phyloP scores from a whole-genome alignment of 1,140 invertebrate species.

The Drosophila pruinosa region DNA sequence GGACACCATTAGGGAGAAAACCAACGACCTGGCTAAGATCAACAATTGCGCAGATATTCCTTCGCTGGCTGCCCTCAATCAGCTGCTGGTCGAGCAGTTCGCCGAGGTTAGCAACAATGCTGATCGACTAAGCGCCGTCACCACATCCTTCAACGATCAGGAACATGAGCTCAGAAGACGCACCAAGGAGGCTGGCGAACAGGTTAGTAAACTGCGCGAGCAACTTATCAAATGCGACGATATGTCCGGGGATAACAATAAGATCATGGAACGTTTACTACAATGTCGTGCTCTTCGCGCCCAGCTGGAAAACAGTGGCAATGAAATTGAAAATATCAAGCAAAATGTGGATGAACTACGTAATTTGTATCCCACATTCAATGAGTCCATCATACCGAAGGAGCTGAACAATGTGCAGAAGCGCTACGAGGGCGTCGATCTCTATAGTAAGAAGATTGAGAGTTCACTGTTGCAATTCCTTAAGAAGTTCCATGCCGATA shows the following conservation, averaged over 20 bases:
- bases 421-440: constrained; percentile 88
- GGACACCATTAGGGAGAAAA: constrained; percentile 90
- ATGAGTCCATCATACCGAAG: constrained; percentile 89
- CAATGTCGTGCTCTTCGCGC: constrained; percentile 88
- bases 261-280: constrained; percentile 90
- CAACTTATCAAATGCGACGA: constrained; percentile 95
- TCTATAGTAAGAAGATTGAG: constrained; percentile 91
- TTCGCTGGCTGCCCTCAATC: constrained; percentile 87
- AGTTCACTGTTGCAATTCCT: constrained; percentile 91
- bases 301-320: constrained; percentile 87
- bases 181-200: constrained; percentile 88
- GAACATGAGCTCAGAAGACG: constrained; percentile 89
- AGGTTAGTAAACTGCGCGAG: constrained; percentile 91
- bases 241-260: constrained; percentile 92
- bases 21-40: constrained; percentile 90
- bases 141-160: constrained; percentile 88
- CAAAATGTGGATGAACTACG: constrained; percentile 89
- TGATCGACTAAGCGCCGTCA: constrained; percentile 88
- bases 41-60: constrained; percentile 89
- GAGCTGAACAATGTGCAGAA: constrained; percentile 91
- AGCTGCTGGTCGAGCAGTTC: constrained; percentile 91
- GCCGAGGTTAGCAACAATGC: constrained; percentile 89
- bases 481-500: constrained; percentile 94
- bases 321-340: constrained; percentile 88
- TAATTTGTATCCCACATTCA: constrained; percentile 90